Conservation (phyloP, 2,113 vertebrate species). For the Erinaceus europaeus region DNA sequence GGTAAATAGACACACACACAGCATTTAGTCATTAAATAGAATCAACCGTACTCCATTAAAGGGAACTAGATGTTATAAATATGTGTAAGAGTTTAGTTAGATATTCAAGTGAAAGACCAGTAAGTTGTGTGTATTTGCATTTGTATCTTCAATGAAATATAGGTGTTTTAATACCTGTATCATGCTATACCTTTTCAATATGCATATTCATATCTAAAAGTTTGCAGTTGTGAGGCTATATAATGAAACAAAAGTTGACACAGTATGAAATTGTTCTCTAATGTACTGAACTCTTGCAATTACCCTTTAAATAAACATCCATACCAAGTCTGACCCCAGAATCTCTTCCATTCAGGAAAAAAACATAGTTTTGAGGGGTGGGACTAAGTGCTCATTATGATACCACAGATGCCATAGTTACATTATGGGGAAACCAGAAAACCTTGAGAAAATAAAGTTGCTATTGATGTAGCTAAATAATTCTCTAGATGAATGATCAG, state of each 20-base stretch:
- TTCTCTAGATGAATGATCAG: neutral
- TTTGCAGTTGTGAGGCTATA: neutral
- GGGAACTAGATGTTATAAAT: neutral
- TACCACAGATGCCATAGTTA: neutral
- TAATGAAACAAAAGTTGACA: slow-evolving; percentile 4
- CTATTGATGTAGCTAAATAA: neutral
- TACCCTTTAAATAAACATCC: neutral
- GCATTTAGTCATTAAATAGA: slow-evolving; percentile 14
- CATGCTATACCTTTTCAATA: neutral
- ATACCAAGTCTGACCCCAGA: neutral
- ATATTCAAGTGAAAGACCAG: neutral
- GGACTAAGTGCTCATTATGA: too few species aligned
- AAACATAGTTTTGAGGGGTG: too few species aligned
- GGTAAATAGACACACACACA: neutral
- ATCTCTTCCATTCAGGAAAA: neutral
- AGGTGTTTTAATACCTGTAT: neutral
- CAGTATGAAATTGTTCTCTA: neutral
- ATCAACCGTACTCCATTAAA: slow-evolving; percentile 5
- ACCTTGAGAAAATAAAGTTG: neutral
- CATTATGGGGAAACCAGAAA: neutral
- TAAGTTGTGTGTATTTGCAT: neutral
- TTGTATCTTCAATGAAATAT: neutral
- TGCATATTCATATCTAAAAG: neutral
- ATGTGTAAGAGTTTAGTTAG: neutral
- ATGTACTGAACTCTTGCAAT: neutral